Evolutionary conservation across 1,140 invertebrate genomes (phyloP), one percentile per base, ranked within the genome.

Genomic region (Brachionus asplanchnoidis): DNA sequence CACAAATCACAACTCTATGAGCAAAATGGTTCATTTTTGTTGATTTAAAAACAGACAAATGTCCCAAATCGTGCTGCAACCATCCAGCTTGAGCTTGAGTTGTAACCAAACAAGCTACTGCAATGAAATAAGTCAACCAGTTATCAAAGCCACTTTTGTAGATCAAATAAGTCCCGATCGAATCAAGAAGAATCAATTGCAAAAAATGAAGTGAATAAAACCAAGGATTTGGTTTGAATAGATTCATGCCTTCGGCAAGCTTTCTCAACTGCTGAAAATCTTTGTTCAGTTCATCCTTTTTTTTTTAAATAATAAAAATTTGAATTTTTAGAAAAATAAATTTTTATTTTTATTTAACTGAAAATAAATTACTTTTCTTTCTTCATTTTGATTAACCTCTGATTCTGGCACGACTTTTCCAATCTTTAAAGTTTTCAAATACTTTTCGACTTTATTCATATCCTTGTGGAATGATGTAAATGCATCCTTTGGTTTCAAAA

Each of bases 11-110:
- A 14, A 86, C 80, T 6, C 68, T 66, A 36, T 86, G 86, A 42
- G 82, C 42, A 12, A 85, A 26, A 36, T 86, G 84, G 66, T 86
- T 85, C 66, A 84, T 14, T 68, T 44, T 40, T 14, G 20, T 56
- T 9, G 65, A 77, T 56, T 85, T 85, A 44, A 86, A 86, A 12
- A 86, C 85, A 5, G 86, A 86, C 32, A 86, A 75, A 84, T 86
- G 86, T 40, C 86, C 86, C 50, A 85, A 86, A 79, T 86, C 86
- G 36, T 86, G 86, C 44, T 86, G 86, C 28, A 83, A 26, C 86
- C 86, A 86, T 14, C 86, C 85, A 1, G 85, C 85, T 77, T 86
- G 85, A 20, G 85, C 82, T 56, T 26, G 65, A 23, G 5, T 23
- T 14, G 28, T 46, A 8, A 46, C 26, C 20, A 66, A 23, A 26